A percentile compares a stretch with the other conserved stretches of the same genome.
Evolutionary conservation across 2,888 invertebrate genomes (phyloP).

Genomic region (Augiades crinisus): DNA sequence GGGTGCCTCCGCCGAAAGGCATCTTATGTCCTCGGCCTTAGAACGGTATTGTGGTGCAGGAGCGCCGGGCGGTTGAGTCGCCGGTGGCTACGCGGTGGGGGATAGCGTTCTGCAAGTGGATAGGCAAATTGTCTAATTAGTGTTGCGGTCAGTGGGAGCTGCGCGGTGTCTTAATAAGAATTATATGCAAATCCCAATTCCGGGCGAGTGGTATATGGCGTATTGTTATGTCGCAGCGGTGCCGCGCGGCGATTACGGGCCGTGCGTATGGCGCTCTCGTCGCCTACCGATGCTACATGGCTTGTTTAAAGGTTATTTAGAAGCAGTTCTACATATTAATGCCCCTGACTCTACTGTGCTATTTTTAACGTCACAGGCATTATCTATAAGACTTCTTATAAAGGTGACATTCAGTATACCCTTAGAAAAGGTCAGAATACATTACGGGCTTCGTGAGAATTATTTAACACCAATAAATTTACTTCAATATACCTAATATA

Average conservation of each 20-base stretch:
- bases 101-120: conserved; percentile 40
- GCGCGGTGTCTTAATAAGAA: conserved; percentile 55
- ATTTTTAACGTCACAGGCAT: not conserved
- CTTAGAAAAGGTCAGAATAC: too few species aligned
- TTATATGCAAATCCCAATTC: conserved; percentile 52
- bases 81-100: not conserved
- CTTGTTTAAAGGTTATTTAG: conserved; percentile 15
- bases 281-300: conserved; percentile 10
- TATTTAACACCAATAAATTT: too few species aligned
- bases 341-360: not conserved
- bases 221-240: conserved; percentile 25
- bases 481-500: too few species aligned
- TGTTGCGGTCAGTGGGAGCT: conserved; percentile 48
- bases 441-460: too few species aligned
- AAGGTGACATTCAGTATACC: not conserved
- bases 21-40: conserved; percentile 29
- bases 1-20: conserved; percentile 32
- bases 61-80: conserved; percentile 11
- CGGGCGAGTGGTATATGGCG: conserved; percentile 31
- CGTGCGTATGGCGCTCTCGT: conserved; percentile 20
- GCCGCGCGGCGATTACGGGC: conserved; percentile 17
- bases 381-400: not conserved
- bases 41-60: conserved; percentile 25
- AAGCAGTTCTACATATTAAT: conserved; percentile 14
- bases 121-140: conserved; percentile 75